phyloP scores from a whole-genome alignment of 92 coral and sea anemone species.

The Metridium senile region DNA sequence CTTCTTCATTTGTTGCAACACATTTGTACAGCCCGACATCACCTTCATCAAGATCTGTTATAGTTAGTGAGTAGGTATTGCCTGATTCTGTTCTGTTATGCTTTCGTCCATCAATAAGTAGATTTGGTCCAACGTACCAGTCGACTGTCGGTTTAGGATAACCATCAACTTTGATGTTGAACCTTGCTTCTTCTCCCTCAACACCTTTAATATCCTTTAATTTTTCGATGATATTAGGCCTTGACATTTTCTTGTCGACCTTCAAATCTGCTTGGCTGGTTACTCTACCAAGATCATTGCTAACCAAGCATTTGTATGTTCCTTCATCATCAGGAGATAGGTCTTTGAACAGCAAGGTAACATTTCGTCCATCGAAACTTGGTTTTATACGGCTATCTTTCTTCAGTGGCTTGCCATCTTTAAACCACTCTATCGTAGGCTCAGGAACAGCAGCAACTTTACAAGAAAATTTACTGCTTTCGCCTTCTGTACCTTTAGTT shows the following conservation, averaged over 20 bases:
- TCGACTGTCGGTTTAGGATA: slow-evolving; percentile 83
- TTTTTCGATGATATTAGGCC: slow-evolving; percentile 83
- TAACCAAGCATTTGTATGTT: slow-evolving; percentile 69
- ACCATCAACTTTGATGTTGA: slow-evolving; percentile 69
- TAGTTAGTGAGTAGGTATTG: slow-evolving; percentile 56
- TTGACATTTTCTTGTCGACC: slow-evolving; percentile 40
- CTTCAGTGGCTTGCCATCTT: slow-evolving; percentile 66
- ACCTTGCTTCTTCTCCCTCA: slow-evolving; percentile 77
- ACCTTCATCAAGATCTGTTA: slow-evolving; percentile 55
- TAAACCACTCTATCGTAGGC: slow-evolving; percentile 68
- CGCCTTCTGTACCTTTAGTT: slow-evolving; percentile 72
- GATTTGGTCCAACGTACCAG: slow-evolving; percentile 78
- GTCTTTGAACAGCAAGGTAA: slow-evolving; percentile 58
- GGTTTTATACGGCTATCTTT: slow-evolving; percentile 70
- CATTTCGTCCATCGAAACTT: slow-evolving; percentile 52
- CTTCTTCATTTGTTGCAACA: slow-evolving; percentile 73
- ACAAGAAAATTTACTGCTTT: slow-evolving; percentile 62
- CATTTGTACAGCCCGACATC: slow-evolving; percentile 89
- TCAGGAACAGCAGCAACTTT: slow-evolving; percentile 58
- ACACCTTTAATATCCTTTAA: slow-evolving; percentile 65
- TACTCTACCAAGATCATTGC: slow-evolving; percentile 65
- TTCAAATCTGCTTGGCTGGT: slow-evolving; percentile 63
- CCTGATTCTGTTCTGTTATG: slow-evolving; percentile 64
- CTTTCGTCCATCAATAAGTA: slow-evolving; percentile 56
- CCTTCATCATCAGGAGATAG: slow-evolving; percentile 71